Evolutionary conservation across 2,113 vertebrate genomes (phyloP), one percentile per base, ranked within the genome.

Genomic region (Poicephalus meyeri): DNA sequence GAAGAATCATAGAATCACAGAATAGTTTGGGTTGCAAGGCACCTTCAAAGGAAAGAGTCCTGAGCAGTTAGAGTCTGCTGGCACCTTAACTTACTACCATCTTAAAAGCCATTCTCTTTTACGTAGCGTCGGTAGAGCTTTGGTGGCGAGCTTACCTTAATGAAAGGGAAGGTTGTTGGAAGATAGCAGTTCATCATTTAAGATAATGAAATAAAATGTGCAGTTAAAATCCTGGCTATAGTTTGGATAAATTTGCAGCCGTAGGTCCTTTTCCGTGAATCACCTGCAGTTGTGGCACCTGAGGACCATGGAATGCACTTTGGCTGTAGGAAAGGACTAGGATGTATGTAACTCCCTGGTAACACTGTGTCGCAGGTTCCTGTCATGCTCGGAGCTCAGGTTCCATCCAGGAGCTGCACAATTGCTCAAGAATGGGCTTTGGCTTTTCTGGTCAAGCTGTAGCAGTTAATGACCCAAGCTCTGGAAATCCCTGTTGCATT

Each of bases 311-410:
- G 18, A 66, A 39, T n/a, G 6, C n/a, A 29, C 25, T 66, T 31
- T 26, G 56, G 9, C 41, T 76, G 26, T 53, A 50, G 47, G 29
- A 60, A 68, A 50, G 52, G 29, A 13, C 9, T 16, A 10, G 13
- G 14, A 6, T 68, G 6, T 66, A 13, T 13, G 7, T 53, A 58
- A 63, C 31, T 7, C 46, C 5, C 16, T 33, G 17, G 9, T 66
- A 47, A 91, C 25, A n/a, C 55, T 55, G n/a, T 6, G 35, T 56
- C 2, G 2, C 50, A 33, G 31, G 24, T 72, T 6, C 18, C 63
- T 47, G 35, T 12, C 2, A 0, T 56, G 20, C 20, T 66, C 13
- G 2, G 28, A 73, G 47, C 41, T 50, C 2, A 0, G 39, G 39
- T 49, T 85, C 53, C n/a, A 9, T 56, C 66, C 20, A 6, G 39